Evolutionary conservation across 2,797 vertebrate genomes (phyloP).

Genomic region (Anguilla obscura): DNA sequence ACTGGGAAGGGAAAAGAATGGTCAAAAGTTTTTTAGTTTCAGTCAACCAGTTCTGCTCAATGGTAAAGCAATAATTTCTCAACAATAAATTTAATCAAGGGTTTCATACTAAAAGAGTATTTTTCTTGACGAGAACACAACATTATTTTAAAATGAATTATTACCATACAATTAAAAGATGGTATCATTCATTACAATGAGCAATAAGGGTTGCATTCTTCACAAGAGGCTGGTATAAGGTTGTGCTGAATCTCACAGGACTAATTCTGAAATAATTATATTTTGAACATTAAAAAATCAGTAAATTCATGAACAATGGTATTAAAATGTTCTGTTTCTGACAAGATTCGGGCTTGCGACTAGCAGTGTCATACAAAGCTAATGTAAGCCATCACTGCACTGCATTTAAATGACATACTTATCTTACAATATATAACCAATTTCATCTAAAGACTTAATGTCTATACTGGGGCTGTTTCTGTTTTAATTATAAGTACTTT

Average conservation of each 20-base stretch:
- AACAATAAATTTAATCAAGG: neutral
- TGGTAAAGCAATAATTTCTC: neutral
- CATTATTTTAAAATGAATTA: too few species aligned
- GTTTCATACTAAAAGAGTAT: neutral
- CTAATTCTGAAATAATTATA: neutral
- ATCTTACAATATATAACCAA: neutral
- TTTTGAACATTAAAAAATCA: neutral
- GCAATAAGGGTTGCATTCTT: neutral
- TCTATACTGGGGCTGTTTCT: neutral
- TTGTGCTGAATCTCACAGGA: neutral
- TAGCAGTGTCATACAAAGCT: neutral
- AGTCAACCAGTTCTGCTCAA: too few species aligned
- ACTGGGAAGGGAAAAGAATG: too few species aligned
- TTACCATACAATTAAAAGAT: too few species aligned
- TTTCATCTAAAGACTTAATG: neutral
- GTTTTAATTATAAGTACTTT: neutral
- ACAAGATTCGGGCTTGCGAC: neutral
- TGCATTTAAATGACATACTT: neutral
- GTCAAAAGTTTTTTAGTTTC: too few species aligned
- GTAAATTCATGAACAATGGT: neutral
- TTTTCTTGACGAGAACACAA: neutral
- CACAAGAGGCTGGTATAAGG: neutral
- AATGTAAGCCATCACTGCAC: neutral
- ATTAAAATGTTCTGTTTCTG: neutral
- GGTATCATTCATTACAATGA: neutral